phyloP scores from a whole-genome alignment of 2,113 vertebrate genomes.

The Sclerurus mexicanus region DNA sequence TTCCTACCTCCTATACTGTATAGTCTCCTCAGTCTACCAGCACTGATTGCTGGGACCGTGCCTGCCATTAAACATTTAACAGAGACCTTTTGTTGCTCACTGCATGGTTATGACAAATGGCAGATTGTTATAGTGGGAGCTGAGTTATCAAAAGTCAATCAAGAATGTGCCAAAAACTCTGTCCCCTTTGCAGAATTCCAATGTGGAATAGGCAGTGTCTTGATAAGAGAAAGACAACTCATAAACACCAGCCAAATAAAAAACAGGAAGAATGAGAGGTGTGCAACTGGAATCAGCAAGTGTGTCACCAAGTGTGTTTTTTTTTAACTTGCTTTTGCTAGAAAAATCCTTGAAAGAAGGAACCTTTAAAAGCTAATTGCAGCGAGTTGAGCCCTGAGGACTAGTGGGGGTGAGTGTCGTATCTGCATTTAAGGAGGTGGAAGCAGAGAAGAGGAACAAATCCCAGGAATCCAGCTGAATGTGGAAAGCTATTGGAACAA shows the following conservation, averaged over 20 bases:
- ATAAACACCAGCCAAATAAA: background rate
- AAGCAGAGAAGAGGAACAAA: background rate
- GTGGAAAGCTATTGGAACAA: background rate
- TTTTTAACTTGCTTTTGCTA: background rate
- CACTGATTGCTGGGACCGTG: background rate
- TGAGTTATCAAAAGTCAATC: conserved; percentile 32
- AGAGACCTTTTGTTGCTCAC: conserved; percentile 37
- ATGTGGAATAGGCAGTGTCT: background rate
- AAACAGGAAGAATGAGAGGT: background rate
- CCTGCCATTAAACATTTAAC: background rate
- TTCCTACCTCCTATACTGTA: background rate
- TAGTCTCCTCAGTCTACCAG: background rate
- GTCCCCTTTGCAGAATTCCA: background rate
- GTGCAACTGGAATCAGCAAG: background rate
- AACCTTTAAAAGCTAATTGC: background rate
- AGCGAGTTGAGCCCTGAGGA: background rate
- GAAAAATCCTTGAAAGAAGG: background rate
- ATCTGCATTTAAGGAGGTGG: background rate
- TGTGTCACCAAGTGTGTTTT: background rate
- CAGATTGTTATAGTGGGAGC: conserved; percentile 29
- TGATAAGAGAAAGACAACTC: background rate
- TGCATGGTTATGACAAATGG: background rate
- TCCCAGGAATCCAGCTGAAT: background rate
- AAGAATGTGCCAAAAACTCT: background rate
- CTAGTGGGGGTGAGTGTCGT: background rate